Evolutionary conservation across 2,888 invertebrate species (phyloP), one percentile per base, ranked within the genome.

Genomic region (Agonopterix subpropinquella): DNA sequence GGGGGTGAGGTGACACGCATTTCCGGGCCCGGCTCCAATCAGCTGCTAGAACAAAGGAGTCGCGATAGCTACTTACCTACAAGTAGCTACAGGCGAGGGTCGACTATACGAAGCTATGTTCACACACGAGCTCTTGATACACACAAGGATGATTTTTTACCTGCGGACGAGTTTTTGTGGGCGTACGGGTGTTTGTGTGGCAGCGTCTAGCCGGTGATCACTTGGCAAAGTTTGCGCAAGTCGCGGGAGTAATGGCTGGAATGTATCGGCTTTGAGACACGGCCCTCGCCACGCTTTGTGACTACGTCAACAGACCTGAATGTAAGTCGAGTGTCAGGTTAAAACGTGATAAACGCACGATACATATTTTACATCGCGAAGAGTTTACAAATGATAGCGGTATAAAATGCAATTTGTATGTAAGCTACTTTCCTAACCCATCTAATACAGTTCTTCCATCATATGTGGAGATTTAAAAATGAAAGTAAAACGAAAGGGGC

Each of bases 21-120:
- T 87, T 88, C 89, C 88, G 85, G 86, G 76, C 84, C 78, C 81
- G 80, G 81, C 87, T 89, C 89, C 89, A 89, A 89, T 89, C 89
- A 89, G 89, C 89, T 89, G 87, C 85, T 89, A 89, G 89, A 89
- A 89, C 89, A 89, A 89, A 85, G 81, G 89, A 85, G 73, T 77
- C 76, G 80, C 78, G 84, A 82, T 86, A 84, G 86, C 88, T 87
- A 87, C 86, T 87, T 77, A 79, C 80, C 77, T 84, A 86, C 77
- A 72, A 85, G 82, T 84, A 85, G 81, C 85, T 84, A 82, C 72
- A 68, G 66, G 55, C 67, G 67, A 73, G 81, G 79, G 80, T 79
- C 79, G 77, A 56, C 70, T 74, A 64, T 72, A 74, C 78, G 77
- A 75, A 73, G 73, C 73, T 61, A 59, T 63, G 67, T 65, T 75